phyloP scores from a whole-genome alignment of 2,797 vertebrate genomes.

The Halcyon leucocephala region DNA sequence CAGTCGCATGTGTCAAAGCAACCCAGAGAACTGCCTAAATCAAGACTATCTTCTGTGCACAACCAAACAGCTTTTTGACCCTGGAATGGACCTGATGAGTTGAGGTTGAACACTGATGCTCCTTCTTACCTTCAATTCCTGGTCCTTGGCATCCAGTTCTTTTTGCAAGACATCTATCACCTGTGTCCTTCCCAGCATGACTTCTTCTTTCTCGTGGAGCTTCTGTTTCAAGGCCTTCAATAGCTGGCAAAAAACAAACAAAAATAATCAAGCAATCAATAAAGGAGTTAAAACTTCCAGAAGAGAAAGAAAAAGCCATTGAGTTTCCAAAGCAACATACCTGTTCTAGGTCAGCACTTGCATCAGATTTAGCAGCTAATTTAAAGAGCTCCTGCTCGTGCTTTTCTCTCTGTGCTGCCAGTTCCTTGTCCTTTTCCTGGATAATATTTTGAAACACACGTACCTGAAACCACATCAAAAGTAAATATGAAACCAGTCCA shows the following conservation, averaged over 20 bases:
- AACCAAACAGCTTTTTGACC: not conserved
- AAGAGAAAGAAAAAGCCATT: not conserved
- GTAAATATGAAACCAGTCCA: not conserved
- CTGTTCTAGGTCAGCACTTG: conserved; percentile 91
- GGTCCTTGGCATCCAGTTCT: conserved; percentile 88
- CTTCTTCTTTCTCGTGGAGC: conserved; percentile 92
- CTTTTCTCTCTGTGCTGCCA: conserved; percentile 81
- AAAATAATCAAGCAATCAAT: not conserved
- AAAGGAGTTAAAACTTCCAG: not conserved
- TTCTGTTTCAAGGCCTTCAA: conserved; percentile 92
- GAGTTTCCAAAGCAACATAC: conserved; percentile 71
- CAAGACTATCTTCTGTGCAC: not conserved
- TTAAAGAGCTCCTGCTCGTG: conserved; percentile 92
- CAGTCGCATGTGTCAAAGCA: no score
- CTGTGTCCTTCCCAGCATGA: conserved; percentile 88
- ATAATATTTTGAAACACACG: conserved; percentile 88
- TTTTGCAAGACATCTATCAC: conserved; percentile 90
- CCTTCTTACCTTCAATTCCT: conserved; percentile 82
- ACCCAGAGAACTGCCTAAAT: not conserved
- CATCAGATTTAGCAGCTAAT: conserved; percentile 89
- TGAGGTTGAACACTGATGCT: not conserved
- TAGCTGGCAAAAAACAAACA: conserved; percentile 73
- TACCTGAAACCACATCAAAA: conserved; percentile 76
- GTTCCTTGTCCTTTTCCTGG: conserved; percentile 85
- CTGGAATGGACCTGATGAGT: not conserved